A percentile compares a stretch with the other conserved stretches of the same genome.
Conservation (phyloP, 2,888 invertebrate genomes). For the Herminia tarsipennalis region DNA sequence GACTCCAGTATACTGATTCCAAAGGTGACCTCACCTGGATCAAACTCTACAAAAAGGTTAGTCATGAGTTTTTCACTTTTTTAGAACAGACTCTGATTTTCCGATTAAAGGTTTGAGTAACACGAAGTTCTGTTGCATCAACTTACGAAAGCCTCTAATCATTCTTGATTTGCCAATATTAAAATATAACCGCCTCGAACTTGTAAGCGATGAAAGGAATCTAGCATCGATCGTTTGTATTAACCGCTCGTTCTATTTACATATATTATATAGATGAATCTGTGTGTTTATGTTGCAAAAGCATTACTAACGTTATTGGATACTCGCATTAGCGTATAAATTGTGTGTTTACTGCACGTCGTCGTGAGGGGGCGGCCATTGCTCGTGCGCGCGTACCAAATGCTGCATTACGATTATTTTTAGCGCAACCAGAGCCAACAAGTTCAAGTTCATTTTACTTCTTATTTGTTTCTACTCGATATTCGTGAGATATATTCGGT, state of each 20-base stretch:
- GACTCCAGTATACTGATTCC: slow-evolving; percentile 99
- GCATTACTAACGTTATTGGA: slow-evolving; percentile 34
- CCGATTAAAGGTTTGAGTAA: background rate
- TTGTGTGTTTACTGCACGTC: slow-evolving; percentile 36
- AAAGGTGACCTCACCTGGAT: slow-evolving; percentile 99
- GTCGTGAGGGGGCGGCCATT: slow-evolving; percentile 34
- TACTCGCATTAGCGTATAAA: slow-evolving; percentile 34
- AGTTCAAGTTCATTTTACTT: slow-evolving; percentile 72
- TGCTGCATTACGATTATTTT: slow-evolving; percentile 60
- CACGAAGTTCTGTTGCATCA: no score
- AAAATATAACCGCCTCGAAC: no score
- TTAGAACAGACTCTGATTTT: background rate
- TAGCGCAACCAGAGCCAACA: slow-evolving; percentile 59
- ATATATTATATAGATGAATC: slow-evolving; percentile 34
- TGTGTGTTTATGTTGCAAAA: slow-evolving; percentile 35
- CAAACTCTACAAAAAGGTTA: slow-evolving; percentile 99
- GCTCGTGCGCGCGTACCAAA: slow-evolving; percentile 33
- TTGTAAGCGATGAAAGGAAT: slow-evolving; percentile 16
- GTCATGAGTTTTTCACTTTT: slow-evolving; percentile 43
- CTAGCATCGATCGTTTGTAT: slow-evolving; percentile 18
- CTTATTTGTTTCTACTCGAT: slow-evolving; percentile 42
- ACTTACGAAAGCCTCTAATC: no score
- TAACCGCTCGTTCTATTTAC: slow-evolving; percentile 35
- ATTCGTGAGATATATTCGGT: background rate
- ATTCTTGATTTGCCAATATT: slow-evolving; percentile 13